A percentile compares a stretch with the other conserved stretches of the same genome.
These are phyloP conservation scores for Sesia bembeciformis DNA, from an alignment of 2,888 invertebrate species.

Conservation along the genomic window DNA sequence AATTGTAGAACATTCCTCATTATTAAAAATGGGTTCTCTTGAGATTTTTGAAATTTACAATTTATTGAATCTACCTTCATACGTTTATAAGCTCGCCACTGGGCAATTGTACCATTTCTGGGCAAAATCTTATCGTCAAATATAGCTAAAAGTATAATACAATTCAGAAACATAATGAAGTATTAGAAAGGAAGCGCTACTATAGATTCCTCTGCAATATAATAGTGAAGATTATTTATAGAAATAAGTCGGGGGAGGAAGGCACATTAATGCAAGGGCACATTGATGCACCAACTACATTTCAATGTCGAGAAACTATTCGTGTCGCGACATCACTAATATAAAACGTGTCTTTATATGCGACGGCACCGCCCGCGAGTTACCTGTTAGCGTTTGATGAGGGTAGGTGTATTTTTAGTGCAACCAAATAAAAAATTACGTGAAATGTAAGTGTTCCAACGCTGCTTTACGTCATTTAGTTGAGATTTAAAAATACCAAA, in stretches of 20 bases:
- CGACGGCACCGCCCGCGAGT: not conserved
- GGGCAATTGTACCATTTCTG: constrained; percentile 52
- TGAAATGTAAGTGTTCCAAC: not conserved
- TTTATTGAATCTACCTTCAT: constrained; percentile 57
- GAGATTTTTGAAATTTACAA: constrained; percentile 45
- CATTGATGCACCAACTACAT: not conserved
- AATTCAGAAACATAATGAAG: no score
- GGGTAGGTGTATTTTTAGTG: not conserved
- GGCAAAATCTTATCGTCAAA: constrained; percentile 8
- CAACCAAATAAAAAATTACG: not conserved
- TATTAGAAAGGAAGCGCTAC: no score
- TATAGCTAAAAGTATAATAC: constrained; percentile 4
- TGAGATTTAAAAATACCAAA: not conserved
- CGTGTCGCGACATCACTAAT: not conserved
- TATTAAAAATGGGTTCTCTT: constrained; percentile 39
- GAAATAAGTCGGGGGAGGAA: not conserved
- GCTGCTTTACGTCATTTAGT: not conserved
- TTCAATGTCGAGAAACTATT: not conserved
- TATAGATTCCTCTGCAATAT: not conserved
- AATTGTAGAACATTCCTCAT: constrained; percentile 48
- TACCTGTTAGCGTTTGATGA: not conserved
- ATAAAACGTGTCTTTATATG: not conserved
- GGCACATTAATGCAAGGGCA: no score
- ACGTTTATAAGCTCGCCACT: constrained; percentile 65
- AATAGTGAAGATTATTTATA: not conserved